Conservation (phyloP, 2,888 invertebrate genomes). For the Acrobasis suavella region DNA sequence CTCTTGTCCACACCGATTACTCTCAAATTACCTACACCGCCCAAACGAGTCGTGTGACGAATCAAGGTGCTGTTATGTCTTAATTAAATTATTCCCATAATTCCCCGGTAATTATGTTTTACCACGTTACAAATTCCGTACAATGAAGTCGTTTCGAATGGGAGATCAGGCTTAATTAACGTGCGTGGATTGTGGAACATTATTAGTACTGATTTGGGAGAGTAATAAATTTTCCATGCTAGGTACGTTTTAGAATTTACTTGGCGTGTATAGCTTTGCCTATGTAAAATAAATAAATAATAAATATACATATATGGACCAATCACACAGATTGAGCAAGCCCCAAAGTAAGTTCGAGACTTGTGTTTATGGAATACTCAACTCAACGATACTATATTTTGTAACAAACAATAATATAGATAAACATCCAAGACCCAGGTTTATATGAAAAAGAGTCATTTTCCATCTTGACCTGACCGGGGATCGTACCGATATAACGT, state of each 20-base stretch:
- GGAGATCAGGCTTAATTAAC: slow-evolving; percentile 69
- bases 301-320: no score
- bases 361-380: no score
- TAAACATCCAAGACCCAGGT: no score
- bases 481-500: no score
- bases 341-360: no score
- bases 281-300: no score
- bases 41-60: slow-evolving; percentile 79
- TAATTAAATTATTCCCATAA: slow-evolving; percentile 79
- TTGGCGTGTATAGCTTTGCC: neutral
- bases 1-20: slow-evolving; percentile 22
- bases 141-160: slow-evolving; percentile 72
- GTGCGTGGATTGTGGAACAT: slow-evolving; percentile 30
- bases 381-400: no score
- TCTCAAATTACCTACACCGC: slow-evolving; percentile 78
- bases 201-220: neutral
- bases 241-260: neutral
- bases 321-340: no score
- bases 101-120: slow-evolving; percentile 64
- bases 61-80: slow-evolving; percentile 78
- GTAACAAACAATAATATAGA: no score
- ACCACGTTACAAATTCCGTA: slow-evolving; percentile 75
- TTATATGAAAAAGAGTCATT: no score
- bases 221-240: slow-evolving; percentile 7
- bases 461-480: no score